Conservation (phyloP, 2,797 vertebrate species). For the Linurgus olivaceus region DNA sequence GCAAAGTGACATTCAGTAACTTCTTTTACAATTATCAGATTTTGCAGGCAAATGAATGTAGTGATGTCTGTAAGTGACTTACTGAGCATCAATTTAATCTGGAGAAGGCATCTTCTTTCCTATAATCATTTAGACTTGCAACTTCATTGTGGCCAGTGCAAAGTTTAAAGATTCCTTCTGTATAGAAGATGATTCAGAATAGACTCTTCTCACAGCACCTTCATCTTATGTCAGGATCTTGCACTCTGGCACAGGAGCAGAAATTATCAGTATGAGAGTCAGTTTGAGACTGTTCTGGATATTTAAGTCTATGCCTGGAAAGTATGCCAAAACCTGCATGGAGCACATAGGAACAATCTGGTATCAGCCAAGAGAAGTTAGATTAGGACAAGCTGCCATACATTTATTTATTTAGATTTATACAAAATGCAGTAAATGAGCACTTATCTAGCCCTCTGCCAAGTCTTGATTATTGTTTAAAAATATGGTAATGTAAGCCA, state of each 20-base stretch:
- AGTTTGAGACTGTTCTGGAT: background rate
- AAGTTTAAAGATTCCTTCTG: background rate
- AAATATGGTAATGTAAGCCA: constrained; percentile 4
- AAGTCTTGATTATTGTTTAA: constrained; percentile 42
- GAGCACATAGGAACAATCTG: background rate
- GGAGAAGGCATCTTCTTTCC: background rate
- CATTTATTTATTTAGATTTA: constrained; percentile 17
- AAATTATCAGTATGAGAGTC: background rate
- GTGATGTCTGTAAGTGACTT: background rate
- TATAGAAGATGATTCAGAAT: background rate
- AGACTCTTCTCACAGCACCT: background rate
- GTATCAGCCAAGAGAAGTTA: background rate
- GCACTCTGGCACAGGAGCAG: background rate
- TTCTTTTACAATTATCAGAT: background rate
- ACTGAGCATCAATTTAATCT: background rate
- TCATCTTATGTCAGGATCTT: background rate
- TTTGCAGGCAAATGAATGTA: background rate
- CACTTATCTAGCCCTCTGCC: constrained; percentile 7
- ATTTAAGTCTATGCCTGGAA: background rate
- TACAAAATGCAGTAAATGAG: constrained; percentile 12
- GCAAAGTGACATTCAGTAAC: background rate
- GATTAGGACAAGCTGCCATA: background rate
- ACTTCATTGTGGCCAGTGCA: background rate
- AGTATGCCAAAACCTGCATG: background rate
- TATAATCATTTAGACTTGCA: background rate